Evolutionary conservation across 2,113 vertebrate genomes (phyloP).

Genomic region (Thamnaconus septentrionalis): DNA sequence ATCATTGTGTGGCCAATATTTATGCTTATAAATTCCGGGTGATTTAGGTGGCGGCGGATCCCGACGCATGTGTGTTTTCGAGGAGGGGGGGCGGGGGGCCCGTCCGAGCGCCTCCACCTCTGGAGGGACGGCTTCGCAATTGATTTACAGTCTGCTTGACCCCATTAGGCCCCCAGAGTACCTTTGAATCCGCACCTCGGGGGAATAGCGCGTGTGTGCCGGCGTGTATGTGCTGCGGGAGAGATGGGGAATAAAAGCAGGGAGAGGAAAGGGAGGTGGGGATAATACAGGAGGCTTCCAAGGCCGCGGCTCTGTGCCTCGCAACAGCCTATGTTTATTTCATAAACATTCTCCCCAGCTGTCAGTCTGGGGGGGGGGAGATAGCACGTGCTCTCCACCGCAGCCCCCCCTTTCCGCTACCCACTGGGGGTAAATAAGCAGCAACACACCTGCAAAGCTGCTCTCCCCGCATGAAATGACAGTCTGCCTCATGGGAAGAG

Average conservation of each 20-base stretch:
- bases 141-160: slow-evolving; percentile 72
- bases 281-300: slow-evolving; percentile 58
- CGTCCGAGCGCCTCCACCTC: slow-evolving; percentile 39
- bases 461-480: slow-evolving; percentile 39
- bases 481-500: slow-evolving; percentile 37
- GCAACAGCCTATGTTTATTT: slow-evolving; percentile 78
- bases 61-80: slow-evolving; percentile 10
- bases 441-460: slow-evolving; percentile 56
- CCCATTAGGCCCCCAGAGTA: slow-evolving; percentile 65
- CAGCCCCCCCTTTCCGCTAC: slow-evolving; percentile 37
- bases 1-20: slow-evolving; percentile 33
- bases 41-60: slow-evolving; percentile 24
- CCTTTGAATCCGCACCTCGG: slow-evolving; percentile 59
- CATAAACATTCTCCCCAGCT: slow-evolving; percentile 71
- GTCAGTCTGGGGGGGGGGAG: slow-evolving; percentile 63
- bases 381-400: slow-evolving; percentile 24
- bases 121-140: slow-evolving; percentile 44
- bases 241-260: slow-evolving; percentile 51
- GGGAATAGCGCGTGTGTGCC: slow-evolving; percentile 31
- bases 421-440: slow-evolving; percentile 60
- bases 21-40: slow-evolving; percentile 16
- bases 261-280: slow-evolving; percentile 14
- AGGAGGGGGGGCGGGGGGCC: neutral
- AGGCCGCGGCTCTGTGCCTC: slow-evolving; percentile 67
- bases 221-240: slow-evolving; percentile 33